Percentiles rank a stretch among this genome's conserved stretches.
These are phyloP conservation scores for Zelleria hepariella DNA, from an alignment of 2,888 invertebrate genomes.

Conservation along the genomic window DNA sequence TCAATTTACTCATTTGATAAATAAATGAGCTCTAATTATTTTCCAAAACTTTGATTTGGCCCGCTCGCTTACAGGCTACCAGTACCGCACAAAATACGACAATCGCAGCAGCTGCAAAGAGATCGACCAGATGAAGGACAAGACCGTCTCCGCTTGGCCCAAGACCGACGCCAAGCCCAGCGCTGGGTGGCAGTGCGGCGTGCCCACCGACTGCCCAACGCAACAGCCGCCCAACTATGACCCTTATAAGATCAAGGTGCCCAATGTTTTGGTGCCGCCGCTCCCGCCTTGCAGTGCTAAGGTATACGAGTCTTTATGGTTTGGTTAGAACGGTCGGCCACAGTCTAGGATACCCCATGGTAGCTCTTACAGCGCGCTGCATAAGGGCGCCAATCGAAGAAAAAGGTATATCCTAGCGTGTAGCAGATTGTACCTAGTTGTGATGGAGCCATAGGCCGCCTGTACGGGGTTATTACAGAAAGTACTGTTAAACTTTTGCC, in stretches of 20 bases:
- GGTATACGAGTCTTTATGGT: slow-evolving; percentile 33
- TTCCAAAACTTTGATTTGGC: no score
- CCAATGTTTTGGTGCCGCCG: slow-evolving; percentile 50
- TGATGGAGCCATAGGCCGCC: no score
- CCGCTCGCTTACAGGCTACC: slow-evolving; percentile 19
- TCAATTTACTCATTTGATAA: background rate
- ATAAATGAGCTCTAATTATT: background rate
- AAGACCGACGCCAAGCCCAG: slow-evolving; percentile 33
- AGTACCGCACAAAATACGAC: slow-evolving; percentile 19
- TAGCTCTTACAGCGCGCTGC: no score
- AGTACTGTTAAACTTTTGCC: no score
- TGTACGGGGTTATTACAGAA: no score
- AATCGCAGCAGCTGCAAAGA: slow-evolving; percentile 44
- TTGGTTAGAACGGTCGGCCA: no score
- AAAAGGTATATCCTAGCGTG: no score
- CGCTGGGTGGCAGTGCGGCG: slow-evolving; percentile 32
- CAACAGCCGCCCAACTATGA: slow-evolving; percentile 46
- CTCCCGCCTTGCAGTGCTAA: slow-evolving; percentile 49
- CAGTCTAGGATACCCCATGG: no score
- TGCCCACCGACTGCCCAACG: slow-evolving; percentile 13
- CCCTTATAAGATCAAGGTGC: slow-evolving; percentile 55
- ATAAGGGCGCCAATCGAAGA: no score
- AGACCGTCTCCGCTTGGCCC: slow-evolving; percentile 46
- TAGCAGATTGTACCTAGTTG: no score
- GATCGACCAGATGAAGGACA: slow-evolving; percentile 35